A percentile compares a stretch with the other conserved stretches of the same genome.
Evolutionary conservation across 2,888 invertebrate species (phyloP).

Genomic region (Lycaena phlaeas): DNA sequence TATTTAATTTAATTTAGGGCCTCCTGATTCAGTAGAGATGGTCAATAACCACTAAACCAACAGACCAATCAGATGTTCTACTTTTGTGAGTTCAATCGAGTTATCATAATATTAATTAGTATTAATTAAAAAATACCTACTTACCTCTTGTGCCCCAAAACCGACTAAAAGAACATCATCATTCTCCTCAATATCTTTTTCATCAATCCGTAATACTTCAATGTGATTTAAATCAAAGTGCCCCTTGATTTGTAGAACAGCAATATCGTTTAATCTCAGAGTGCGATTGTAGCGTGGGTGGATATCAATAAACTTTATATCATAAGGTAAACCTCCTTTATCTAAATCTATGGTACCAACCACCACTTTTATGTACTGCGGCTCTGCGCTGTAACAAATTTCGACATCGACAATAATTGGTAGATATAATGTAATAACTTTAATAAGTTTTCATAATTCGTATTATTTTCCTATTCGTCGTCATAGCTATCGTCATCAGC

Average conservation of each 20-base stretch:
- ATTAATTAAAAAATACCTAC: slow-evolving; percentile 1
- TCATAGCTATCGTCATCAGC: no score
- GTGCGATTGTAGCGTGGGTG: slow-evolving; percentile 34
- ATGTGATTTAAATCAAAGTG: slow-evolving; percentile 34
- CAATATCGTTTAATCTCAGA: slow-evolving; percentile 44
- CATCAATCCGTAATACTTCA: slow-evolving; percentile 29
- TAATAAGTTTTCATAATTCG: no score
- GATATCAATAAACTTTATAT: slow-evolving; percentile 32
- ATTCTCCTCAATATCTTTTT: slow-evolving; percentile 33
- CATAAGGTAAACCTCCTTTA: slow-evolving; percentile 32
- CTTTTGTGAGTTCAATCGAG: no score
- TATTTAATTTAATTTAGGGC: no score
- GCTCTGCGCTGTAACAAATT: slow-evolving; percentile 36
- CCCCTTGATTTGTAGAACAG: slow-evolving; percentile 36
- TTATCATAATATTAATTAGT: no score
- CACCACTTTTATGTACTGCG: slow-evolving; percentile 40
- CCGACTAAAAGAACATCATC: slow-evolving; percentile 43
- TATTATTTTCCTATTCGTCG: no score
- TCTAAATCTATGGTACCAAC: slow-evolving; percentile 49
- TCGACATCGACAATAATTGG: no score
- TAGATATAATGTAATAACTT: no score
- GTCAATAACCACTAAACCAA: no score
- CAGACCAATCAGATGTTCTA: no score
- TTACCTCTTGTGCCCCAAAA: slow-evolving; percentile 49
- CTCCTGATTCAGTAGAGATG: no score